These are phyloP conservation scores for Anableps anableps DNA, from an alignment of 2,797 vertebrate genomes.

Conservation along the genomic window DNA sequence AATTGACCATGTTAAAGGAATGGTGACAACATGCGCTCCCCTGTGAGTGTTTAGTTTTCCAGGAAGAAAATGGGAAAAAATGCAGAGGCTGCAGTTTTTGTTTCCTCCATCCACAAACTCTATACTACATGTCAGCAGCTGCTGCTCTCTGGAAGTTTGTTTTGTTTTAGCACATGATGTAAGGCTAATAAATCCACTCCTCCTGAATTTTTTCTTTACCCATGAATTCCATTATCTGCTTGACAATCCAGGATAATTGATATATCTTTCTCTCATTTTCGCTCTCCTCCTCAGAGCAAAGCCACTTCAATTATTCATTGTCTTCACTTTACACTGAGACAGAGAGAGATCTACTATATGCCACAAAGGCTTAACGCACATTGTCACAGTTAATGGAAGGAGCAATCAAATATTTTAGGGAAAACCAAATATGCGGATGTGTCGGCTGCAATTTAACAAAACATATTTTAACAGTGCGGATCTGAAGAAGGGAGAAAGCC, in stretches of 20 bases:
- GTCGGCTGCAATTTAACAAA: conserved; percentile 66
- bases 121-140: conserved; percentile 37
- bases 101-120: conserved; percentile 34
- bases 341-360: conserved; percentile 40
- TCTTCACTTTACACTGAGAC: conserved; percentile 29
- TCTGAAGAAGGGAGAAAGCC: neutral
- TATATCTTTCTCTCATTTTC: conserved; percentile 45
- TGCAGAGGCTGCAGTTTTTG: conserved; percentile 42
- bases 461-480: conserved; percentile 64
- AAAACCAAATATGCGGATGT: conserved; percentile 76
- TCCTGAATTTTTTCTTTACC: conserved; percentile 6
- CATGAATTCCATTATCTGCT: conserved; percentile 24
- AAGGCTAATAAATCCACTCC: conserved; percentile 38
- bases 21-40: conserved; percentile 1
- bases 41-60: conserved; percentile 26
- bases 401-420: conserved; percentile 70
- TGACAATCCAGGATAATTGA: conserved; percentile 57
- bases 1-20: conserved; percentile 55
- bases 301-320: conserved; percentile 61
- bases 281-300: conserved; percentile 31
- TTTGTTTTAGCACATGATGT: conserved; percentile 45
- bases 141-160: conserved; percentile 27
- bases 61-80: conserved; percentile 18
- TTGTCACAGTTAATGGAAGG: conserved; percentile 71
- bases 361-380: conserved; percentile 59